Evolutionary conservation across 2,797 vertebrate genomes (phyloP), one percentile per base, ranked within the genome.

Genomic region (Atherinosoma microstoma): DNA sequence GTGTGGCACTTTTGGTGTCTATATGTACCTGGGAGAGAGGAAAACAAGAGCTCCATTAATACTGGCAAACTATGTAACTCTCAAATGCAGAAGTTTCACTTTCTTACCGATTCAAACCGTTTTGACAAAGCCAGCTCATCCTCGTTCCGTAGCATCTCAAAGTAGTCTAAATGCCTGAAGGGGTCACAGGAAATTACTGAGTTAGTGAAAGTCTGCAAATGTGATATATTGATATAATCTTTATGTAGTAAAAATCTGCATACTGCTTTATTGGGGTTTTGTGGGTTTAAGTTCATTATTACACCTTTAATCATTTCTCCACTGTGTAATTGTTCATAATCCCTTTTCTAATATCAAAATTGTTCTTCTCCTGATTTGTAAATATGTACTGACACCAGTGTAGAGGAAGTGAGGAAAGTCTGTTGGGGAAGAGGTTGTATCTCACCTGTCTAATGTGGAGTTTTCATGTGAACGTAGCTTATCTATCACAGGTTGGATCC

Each of bases 131-230:
- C 95, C 92, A 98, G 93, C 87, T 99, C 98, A 22, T 99, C 98
- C 78, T 99, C 98, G 80, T 99, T 99, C 91, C 98, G 95, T 84
- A 99, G 96, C 96, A 99, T 99, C 93, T 99, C 98, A 22, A 99
- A 99, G 91, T 98, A 99, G 89, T 99, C 97, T 94, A 99, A 96
- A 93, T 99, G 98, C 86, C 98, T 99, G 83, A 68, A 71, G 68
- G 38, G 5, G 77, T 51, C 38, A 74, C 54, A 47, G 42, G 18
- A 56, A 53, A 60, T 63, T 2, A 64, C n/a, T 34, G 5, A 29
- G 70, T 80, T 56, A 76, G 13, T 11, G 15, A 47, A 20, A 56
- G 32, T 27, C 6, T 64, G 8, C 9, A 58, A 34, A 45, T 40
- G 18, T 34, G 42, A 59, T n/a, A 18, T 58, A 58, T 49, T 77